Conservation (phyloP, 64 coral and sea anemone genomes). For the Porites lutea region DNA sequence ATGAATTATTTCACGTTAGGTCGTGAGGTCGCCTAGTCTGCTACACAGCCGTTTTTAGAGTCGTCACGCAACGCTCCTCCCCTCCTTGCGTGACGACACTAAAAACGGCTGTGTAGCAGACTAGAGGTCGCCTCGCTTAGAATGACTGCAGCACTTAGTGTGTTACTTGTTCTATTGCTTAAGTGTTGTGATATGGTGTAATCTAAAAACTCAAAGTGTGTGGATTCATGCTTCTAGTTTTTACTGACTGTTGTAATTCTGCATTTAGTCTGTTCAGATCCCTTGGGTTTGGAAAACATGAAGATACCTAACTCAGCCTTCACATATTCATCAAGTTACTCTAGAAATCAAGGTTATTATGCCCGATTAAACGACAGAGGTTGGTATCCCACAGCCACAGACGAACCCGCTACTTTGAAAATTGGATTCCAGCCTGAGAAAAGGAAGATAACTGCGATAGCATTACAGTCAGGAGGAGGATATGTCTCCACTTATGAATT, state of each 20-base stretch:
- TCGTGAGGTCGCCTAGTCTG: too few relatives aligned
- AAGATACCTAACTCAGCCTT: conserved; percentile 34
- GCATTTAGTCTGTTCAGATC: conserved; percentile 27
- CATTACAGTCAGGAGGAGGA: neutral
- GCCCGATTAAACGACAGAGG: neutral
- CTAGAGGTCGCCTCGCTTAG: too few relatives aligned
- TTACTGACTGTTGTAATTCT: neutral
- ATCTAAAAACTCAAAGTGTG: neutral
- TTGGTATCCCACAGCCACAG: neutral
- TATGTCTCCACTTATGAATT: conserved; percentile 31
- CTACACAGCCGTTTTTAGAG: too few relatives aligned
- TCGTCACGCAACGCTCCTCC: too few relatives aligned
- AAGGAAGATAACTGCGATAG: conserved; percentile 38
- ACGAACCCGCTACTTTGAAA: neutral
- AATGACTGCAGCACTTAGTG: too few relatives aligned
- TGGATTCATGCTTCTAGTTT: neutral
- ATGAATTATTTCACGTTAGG: too few relatives aligned
- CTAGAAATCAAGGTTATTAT: neutral
- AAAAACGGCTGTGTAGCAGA: too few relatives aligned
- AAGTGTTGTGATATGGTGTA: too few relatives aligned
- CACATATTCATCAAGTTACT: neutral
- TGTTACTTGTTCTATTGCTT: too few relatives aligned
- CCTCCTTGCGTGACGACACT: too few relatives aligned
- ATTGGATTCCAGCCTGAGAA: conserved; percentile 45
- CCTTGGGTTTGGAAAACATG: conserved; percentile 3